Base-by-base conservation (phyloP, 2,797 vertebrate species). In the Rhinichthys osculus region DNA sequence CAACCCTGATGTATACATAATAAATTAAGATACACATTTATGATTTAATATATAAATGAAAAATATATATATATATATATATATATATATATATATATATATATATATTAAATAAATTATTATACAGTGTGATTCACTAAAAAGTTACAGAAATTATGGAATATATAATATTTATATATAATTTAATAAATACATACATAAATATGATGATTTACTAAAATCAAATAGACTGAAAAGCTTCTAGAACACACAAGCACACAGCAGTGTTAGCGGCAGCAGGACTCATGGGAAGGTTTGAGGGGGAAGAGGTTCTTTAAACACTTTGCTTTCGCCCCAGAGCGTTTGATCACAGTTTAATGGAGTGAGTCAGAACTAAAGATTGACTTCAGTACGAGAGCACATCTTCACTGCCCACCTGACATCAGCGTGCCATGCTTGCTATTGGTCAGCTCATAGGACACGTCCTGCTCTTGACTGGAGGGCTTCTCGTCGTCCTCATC, bases 381-480 rank as follows among this genome's bases (percentile, higher is more conserved):
- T 1, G 21, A 14, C 10, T 71, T 71, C 10, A 71, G 17, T n/a
- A 5, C 17, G 33, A 78, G 77, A 44, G 57, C 35, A 42, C 14
- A 42, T 33, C 35, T 42, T 72, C 13, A 30, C 1, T 7, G 54
- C 85, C 82, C 79, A 90, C 90, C 90, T 85, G 88, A 83, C 73
- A 78, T 78, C 67, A 86, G 52, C 1, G 81, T 76, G 73, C 69
- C 57, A 27, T 85, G 85, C 88, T 89, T 89, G 59, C 69, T 87
- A 23, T 86, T 82, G 23, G 47, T 76, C n/a, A 87, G 67, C 47
- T 84, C 86, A 86, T 73, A 88, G 11, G 84, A 86, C 71, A 72
- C 77, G 19, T 83, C 87, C 69, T 82, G 72, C 84, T 79, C 59
- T 38, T 73, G 85, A 54, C 19, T 76, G 44, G 82, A 74, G 50